Conservation (phyloP, 64 coral and sea anemone species). For the Montipora efflorescens region DNA sequence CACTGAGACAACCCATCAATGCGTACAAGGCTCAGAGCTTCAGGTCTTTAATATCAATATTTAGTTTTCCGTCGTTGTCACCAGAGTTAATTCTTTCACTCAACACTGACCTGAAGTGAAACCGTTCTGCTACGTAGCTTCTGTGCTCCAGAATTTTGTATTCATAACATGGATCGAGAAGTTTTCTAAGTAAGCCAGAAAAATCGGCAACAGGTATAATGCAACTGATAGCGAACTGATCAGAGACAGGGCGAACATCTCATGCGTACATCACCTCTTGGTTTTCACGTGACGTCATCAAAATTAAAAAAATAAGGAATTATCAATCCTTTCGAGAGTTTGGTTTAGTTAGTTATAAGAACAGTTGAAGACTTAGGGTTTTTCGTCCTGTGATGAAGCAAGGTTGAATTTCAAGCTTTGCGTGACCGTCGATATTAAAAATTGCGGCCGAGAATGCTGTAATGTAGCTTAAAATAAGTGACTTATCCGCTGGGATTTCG, state of each 20-base stretch:
- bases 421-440: too few relatives aligned
- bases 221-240: not conserved
- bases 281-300: too few relatives aligned
- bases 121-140: not conserved
- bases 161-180: constrained; percentile 1
- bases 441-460: too few relatives aligned
- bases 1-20: not conserved
- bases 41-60: not conserved
- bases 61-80: not conserved
- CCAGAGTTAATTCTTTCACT: not conserved
- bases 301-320: too few relatives aligned
- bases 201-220: not conserved
- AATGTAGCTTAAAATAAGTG: too few relatives aligned
- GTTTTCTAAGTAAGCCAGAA: not conserved
- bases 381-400: too few relatives aligned
- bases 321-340: too few relatives aligned
- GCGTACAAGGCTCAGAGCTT: not conserved
- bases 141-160: not conserved
- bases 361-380: too few relatives aligned
- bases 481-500: too few relatives aligned
- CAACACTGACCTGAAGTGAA: not conserved
- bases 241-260: not conserved
- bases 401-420: too few relatives aligned
- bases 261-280: too few relatives aligned
- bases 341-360: too few relatives aligned